A percentile compares a stretch with the other conserved stretches of the same genome.
These are phyloP conservation scores for Ameiurus melas DNA, from an alignment of 2,113 vertebrate genomes.

Conservation along the genomic window DNA sequence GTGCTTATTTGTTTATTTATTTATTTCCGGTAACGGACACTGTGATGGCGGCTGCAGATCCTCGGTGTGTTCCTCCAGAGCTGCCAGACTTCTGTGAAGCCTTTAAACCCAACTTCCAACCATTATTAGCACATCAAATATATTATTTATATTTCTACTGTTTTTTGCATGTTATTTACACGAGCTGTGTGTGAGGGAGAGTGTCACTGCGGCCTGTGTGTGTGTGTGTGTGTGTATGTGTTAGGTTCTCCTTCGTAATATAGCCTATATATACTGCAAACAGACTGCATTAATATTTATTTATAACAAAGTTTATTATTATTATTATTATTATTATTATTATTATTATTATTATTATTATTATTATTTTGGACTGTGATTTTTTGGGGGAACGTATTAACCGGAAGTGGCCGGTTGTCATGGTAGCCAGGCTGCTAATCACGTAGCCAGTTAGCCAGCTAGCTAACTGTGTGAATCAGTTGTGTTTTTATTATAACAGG, in stretches of 20 bases:
- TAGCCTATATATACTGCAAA: not conserved
- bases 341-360: not conserved
- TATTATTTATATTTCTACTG: not conserved
- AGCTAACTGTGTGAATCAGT: not conserved
- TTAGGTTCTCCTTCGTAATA: not conserved
- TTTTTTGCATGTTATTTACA: not conserved
- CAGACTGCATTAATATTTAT: not conserved
- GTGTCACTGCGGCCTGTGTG: not conserved
- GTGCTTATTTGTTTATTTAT: not conserved
- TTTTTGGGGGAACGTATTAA: not conserved
- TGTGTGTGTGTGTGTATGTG: not conserved
- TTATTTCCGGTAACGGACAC: not conserved
- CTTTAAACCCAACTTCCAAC: not conserved
- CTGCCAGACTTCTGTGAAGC: not conserved
- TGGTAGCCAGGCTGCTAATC: not conserved
- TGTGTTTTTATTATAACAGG: not conserved
- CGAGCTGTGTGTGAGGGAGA: not conserved
- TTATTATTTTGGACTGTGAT: too few relatives aligned
- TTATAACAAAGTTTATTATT: not conserved
- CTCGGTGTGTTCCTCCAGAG: not conserved
- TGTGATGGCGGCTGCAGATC: constrained; percentile 4
- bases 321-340: not conserved
- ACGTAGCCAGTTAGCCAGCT: not conserved
- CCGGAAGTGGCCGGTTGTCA: constrained; percentile 11
- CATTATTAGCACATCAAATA: too few relatives aligned